These are phyloP conservation scores for Scaptomyza parva DNA, from an alignment of 2,888 invertebrate genomes.

Conservation along the genomic window DNA sequence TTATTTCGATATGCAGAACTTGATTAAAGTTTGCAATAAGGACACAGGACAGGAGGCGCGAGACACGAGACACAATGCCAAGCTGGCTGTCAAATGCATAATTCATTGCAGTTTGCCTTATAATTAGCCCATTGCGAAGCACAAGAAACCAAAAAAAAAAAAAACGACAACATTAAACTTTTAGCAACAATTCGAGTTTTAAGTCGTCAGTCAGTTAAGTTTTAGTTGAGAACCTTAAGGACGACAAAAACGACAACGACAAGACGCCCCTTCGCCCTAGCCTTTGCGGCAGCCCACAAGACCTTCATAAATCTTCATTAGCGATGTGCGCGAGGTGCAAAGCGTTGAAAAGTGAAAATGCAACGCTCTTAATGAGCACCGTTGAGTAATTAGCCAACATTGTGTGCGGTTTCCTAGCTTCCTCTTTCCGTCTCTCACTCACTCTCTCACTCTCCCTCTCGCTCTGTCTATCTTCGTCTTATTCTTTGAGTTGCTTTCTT, in stretches of 20 bases:
- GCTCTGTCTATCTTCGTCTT: too few relatives aligned
- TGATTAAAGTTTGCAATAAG: slow-evolving; percentile 73
- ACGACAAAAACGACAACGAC: background rate
- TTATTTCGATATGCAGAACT: slow-evolving; percentile 76
- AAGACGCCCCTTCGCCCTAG: background rate
- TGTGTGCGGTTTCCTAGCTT: slow-evolving; percentile 66
- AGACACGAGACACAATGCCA: slow-evolving; percentile 76
- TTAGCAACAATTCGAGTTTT: slow-evolving; percentile 51
- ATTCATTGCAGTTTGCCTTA: slow-evolving; percentile 74
- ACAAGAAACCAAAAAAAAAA: slow-evolving; percentile 4
- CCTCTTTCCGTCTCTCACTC: background rate
- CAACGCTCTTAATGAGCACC: slow-evolving; percentile 77
- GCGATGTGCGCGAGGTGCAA: slow-evolving; percentile 64
- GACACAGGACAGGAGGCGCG: slow-evolving; percentile 37
- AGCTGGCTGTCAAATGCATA: slow-evolving; percentile 71
- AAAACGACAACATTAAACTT: slow-evolving; percentile 65
- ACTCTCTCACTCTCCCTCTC: background rate
- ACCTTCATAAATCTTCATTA: slow-evolving; percentile 79
- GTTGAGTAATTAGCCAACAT: slow-evolving; percentile 79
- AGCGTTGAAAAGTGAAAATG: slow-evolving; percentile 79
- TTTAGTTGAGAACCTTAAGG: slow-evolving; percentile 60
- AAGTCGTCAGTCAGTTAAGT: slow-evolving; percentile 54
- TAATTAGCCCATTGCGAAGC: slow-evolving; percentile 56
- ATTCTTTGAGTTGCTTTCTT: too few relatives aligned
- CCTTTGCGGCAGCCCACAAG: slow-evolving; percentile 19